These are phyloP conservation scores for Caenorhabditis sp. DNA, from an alignment of 2,888 invertebrate species.

Conservation along the genomic window DNA sequence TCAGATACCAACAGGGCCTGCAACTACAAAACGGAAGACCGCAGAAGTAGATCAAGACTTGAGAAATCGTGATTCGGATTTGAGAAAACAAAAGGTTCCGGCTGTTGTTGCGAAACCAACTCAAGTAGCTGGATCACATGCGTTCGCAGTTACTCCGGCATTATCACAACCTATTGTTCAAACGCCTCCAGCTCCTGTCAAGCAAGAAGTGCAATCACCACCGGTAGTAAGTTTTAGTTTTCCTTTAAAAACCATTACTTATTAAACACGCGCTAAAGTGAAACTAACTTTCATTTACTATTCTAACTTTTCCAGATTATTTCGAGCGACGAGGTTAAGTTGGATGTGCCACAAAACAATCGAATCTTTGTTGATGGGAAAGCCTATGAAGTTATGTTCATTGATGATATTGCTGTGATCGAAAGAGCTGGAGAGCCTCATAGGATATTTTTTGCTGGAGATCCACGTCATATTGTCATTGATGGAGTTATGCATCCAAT, in stretches of 20 bases:
- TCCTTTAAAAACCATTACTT: no score
- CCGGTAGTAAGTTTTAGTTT: not conserved
- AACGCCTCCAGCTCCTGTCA: constrained; percentile 10
- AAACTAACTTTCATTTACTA: not conserved
- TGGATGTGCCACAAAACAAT: constrained; percentile 69
- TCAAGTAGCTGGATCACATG: constrained; percentile 30
- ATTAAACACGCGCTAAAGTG: no score
- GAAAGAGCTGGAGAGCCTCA: constrained; percentile 70
- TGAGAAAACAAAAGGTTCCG: constrained; percentile 16
- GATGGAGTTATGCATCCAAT: constrained; percentile 62
- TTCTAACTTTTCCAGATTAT: not conserved
- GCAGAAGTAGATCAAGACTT: constrained; percentile 3
- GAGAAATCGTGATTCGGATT: constrained; percentile 20
- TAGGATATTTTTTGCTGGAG: constrained; percentile 66
- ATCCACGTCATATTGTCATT: constrained; percentile 67
- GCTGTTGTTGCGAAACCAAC: constrained; percentile 25
- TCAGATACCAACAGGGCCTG: not conserved
- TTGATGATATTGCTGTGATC: constrained; percentile 67
- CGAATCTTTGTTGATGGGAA: constrained; percentile 71
- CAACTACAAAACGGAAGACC: not conserved
- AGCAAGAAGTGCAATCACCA: constrained; percentile 4
- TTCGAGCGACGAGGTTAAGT: constrained; percentile 24
- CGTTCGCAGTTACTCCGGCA: constrained; percentile 15
- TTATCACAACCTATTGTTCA: constrained; percentile 1
- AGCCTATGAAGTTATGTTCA: constrained; percentile 69